Conservation (phyloP, 2,888 invertebrate genomes). For the Corythucha ciliata region DNA sequence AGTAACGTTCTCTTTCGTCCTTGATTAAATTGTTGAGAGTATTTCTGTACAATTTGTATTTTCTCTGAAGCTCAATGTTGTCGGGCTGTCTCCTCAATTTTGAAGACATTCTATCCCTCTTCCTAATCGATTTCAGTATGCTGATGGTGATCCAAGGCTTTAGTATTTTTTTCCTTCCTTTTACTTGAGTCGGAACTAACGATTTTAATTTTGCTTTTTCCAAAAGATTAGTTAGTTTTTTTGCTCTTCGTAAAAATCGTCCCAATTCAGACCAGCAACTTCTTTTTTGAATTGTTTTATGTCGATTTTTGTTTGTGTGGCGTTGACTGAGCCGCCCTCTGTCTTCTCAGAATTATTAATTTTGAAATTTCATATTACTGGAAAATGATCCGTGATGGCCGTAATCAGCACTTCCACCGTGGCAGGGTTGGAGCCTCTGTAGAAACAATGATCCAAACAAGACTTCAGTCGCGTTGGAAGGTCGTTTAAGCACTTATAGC, state of each 20-base stretch:
- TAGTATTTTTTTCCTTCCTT: too few species aligned
- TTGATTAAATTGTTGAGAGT: too few species aligned
- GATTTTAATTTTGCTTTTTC: neutral
- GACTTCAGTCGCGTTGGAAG: constrained; percentile 1
- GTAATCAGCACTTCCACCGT: neutral
- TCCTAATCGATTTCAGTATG: too few species aligned
- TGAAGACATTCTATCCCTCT: too few species aligned
- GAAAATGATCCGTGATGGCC: neutral
- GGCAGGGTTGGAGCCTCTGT: neutral
- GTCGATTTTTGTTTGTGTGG: too few species aligned
- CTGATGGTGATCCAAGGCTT: too few species aligned
- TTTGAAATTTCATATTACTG: neutral
- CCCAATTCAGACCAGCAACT: neutral
- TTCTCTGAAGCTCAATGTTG: too few species aligned
- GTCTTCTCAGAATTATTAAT: too few species aligned
- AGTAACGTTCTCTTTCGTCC: too few species aligned
- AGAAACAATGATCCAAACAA: constrained; percentile 7
- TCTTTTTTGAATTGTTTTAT: constrained; percentile 2
- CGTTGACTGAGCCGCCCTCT: too few species aligned
- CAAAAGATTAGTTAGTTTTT: neutral
- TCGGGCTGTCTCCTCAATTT: too few species aligned
- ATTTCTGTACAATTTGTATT: too few species aligned
- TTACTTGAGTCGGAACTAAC: neutral
- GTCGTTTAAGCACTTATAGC: constrained; percentile 6
- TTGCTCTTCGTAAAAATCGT: neutral